A percentile compares a stretch with the other conserved stretches of the same genome.
phyloP scores from a whole-genome alignment of 2,797 vertebrate species.

The Thamnophis elegans region DNA sequence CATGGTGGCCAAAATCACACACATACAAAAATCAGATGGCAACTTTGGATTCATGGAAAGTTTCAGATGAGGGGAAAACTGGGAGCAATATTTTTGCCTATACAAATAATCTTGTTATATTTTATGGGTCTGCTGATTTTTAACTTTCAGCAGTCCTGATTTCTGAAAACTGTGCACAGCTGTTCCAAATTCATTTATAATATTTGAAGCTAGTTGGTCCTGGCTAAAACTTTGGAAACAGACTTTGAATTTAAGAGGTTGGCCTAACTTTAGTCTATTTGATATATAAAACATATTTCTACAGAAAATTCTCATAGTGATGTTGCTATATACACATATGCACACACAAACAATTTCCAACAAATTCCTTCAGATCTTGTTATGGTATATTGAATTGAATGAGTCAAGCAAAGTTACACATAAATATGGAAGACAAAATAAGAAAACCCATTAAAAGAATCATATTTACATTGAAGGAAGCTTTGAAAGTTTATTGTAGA shows the following conservation, averaged over 20 bases:
- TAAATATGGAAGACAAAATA: neutral
- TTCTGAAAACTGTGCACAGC: neutral
- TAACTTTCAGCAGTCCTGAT: conserved; percentile 17
- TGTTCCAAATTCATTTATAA: neutral
- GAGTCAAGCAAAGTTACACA: accelerated
- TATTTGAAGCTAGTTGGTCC: accelerated
- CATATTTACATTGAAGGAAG: neutral
- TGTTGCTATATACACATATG: neutral
- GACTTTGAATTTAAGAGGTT: conserved; percentile 43
- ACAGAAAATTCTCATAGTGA: neutral
- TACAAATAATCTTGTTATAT: conserved; percentile 29
- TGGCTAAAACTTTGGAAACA: conserved; percentile 43
- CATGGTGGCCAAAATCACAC: neutral
- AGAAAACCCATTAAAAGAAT: neutral
- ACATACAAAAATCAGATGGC: neutral
- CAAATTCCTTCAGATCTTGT: neutral
- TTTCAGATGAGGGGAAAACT: neutral
- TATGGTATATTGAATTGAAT: conserved; percentile 26
- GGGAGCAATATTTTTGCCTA: neutral
- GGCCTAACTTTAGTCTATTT: conserved; percentile 36
- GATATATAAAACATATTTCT: conserved; percentile 18
- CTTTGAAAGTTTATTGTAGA: conserved; percentile 28
- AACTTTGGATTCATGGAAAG: neutral
- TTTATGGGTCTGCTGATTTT: neutral
- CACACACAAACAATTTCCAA: neutral